Evolutionary conservation across 2,888 invertebrate genomes (phyloP), one percentile per base, ranked within the genome.

Genomic region (Dynastes tityus): DNA sequence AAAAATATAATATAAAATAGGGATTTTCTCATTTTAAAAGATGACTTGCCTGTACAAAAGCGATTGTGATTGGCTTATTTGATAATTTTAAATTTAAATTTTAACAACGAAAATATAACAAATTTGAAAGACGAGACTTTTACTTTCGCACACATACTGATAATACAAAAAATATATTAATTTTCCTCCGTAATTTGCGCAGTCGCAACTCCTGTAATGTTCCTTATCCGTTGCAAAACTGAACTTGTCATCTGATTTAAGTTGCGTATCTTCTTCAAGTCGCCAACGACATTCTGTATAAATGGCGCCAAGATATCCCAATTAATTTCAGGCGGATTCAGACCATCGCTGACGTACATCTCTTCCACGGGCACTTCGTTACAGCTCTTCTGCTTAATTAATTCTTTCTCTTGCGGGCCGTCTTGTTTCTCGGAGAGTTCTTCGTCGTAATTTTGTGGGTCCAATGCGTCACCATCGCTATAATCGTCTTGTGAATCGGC

Each of bases 141-240:
- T 45, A 45, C 45, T 45, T 45, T 45, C 45, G 11, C 8, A 45
- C 11, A 45, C 45, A 45, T 45, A 45, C 8, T 11, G 45, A 11
- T 45, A 45, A 45, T 45, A 45, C 9, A 45, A 45, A 45, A 45
- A 11, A 45, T 11, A 45, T 45, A 32, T 27, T 45, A 74, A 74
- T 74, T 74, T 74, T 61, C 73, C 32, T 74, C 73, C 16, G 73
- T 61, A 40, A 74, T 45, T 22, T 74, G 37, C 11, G 32, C 51
- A 45, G 11, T 45, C 5, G 40, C 40, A 16, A 61, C 61, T 32
- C 58, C 77, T 0, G 81, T 80, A 58, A 82, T 85, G 84, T 87
- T 87, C 71, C 77, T 79, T 32, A 83, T 80, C 0, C 83, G 82
- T 73, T 80, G 80, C 68, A 83, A 78, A 53, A 83, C 81, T 2